These are phyloP conservation scores for Micromys minutus DNA, from an alignment of 2,113 vertebrate genomes.

Conservation along the genomic window DNA sequence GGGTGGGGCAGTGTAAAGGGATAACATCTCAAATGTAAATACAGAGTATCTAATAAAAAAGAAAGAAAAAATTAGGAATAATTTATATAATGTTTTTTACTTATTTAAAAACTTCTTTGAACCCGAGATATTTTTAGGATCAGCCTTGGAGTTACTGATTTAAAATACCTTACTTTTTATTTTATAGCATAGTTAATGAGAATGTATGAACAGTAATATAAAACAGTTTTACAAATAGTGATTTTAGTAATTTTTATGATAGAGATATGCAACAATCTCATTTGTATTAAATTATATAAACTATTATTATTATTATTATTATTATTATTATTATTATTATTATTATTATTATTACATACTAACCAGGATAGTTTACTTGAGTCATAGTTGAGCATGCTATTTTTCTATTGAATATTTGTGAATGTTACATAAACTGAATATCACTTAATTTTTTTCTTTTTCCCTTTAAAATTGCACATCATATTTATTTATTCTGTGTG, in stretches of 20 bases:
- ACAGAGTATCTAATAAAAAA: too few relatives aligned
- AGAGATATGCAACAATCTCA: neutral
- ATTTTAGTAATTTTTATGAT: conserved; percentile 16
- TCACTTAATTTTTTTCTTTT: neutral
- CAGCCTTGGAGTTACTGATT: neutral
- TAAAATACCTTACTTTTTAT: conserved; percentile 14
- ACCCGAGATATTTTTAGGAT: neutral
- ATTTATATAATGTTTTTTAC: neutral
- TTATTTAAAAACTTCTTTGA: neutral
- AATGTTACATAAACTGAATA: neutral
- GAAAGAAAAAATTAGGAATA: neutral
- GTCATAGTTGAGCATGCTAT: neutral
- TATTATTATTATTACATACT: neutral
- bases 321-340: too few relatives aligned
- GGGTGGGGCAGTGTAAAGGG: too few relatives aligned
- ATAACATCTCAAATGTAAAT: too few relatives aligned
- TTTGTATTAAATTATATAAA: neutral
- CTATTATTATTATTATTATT: neutral
- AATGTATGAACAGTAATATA: neutral
- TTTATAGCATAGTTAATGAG: neutral
- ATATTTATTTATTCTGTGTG: neutral
- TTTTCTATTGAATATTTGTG: conserved; percentile 8
- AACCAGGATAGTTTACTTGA: neutral
- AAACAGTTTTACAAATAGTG: neutral
- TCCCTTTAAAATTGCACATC: neutral